Percentiles rank a stretch among this genome's conserved stretches.
Evolutionary conservation across 53 echinoderm and acorn worm genomes (phyloP).

Genomic region (Luidia sarsii): DNA sequence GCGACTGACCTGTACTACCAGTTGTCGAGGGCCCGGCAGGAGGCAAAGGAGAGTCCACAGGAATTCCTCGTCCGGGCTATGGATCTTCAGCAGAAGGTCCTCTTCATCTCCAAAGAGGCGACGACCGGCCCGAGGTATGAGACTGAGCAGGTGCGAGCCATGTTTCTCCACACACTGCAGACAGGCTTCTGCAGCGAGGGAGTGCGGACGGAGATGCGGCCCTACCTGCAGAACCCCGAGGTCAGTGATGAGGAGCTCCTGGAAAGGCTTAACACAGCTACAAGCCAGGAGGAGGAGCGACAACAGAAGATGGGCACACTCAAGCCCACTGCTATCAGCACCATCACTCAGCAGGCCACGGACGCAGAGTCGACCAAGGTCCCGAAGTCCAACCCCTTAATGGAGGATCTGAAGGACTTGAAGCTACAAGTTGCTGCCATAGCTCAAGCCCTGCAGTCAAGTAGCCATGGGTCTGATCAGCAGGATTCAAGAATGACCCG

Average conservation of each 20-base stretch:
- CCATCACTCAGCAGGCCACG: background rate
- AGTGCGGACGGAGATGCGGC: conserved; percentile 53
- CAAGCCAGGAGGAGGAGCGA: conserved; percentile 44
- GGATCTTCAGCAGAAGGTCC: conserved; percentile 60
- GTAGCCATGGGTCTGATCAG: background rate
- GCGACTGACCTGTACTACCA: conserved; percentile 58
- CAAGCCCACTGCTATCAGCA: background rate
- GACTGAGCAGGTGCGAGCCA: conserved; percentile 16
- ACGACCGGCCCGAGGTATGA: conserved; percentile 8
- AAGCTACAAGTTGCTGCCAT: background rate
- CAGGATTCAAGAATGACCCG: background rate
- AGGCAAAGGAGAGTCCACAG: conserved; percentile 44
- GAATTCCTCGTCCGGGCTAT: conserved; percentile 61
- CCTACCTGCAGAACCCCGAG: conserved; percentile 14
- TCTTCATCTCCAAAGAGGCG: conserved; percentile 31
- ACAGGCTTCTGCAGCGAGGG: conserved; percentile 50
- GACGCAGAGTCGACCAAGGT: background rate
- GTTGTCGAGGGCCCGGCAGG: conserved; percentile 51
- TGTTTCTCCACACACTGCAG: conserved; percentile 53
- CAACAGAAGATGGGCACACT: background rate
- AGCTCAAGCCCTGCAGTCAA: background rate
- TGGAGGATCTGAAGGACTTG: background rate
- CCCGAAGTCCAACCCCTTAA: background rate
- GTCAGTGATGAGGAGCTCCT: conserved; percentile 43
- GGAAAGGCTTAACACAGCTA: conserved; percentile 20